Evolutionary conservation across 2,113 vertebrate genomes (phyloP).

Genomic region (Pseudonaja textilis): DNA sequence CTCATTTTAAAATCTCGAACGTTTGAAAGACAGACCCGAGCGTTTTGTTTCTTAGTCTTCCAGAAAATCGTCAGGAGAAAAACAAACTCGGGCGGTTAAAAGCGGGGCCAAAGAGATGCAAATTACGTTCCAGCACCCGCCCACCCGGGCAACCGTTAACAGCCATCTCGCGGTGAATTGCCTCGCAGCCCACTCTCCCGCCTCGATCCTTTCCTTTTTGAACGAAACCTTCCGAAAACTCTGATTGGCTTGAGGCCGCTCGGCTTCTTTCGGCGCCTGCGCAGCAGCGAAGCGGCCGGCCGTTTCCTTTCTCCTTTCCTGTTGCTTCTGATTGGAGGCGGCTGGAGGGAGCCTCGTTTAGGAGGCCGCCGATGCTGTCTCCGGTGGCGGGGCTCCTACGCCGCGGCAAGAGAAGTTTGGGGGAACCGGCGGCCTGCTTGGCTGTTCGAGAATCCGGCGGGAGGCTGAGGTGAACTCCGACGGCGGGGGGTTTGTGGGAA

Average conservation of each 20-base stretch:
- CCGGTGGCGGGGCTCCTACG: neutral
- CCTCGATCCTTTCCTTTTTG: neutral
- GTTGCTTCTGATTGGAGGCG: neutral
- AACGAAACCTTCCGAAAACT: neutral
- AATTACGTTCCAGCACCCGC: neutral
- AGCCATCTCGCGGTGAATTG: neutral
- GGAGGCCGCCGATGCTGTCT: neutral
- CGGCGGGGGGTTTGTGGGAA: neutral
- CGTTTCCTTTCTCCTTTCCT: neutral
- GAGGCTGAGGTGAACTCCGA: neutral
- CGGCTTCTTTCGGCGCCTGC: neutral
- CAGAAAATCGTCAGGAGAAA: neutral
- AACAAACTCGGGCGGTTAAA: neutral
- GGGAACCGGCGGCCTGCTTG: neutral
- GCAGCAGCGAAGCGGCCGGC: neutral
- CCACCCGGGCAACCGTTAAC: neutral
- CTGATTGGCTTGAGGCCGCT: neutral
- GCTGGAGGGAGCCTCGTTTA: rapidly evolving
- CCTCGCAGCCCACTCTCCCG: neutral
- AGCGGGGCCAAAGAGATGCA: neutral
- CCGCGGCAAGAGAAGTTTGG: neutral
- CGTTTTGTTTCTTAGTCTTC: neutral
- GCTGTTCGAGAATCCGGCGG: neutral
- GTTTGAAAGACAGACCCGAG: neutral
- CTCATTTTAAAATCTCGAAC: neutral